Percentiles rank a stretch among this genome's conserved stretches.
Evolutionary conservation across 2,113 vertebrate species (phyloP).

Genomic region (Sprattus sprattus): DNA sequence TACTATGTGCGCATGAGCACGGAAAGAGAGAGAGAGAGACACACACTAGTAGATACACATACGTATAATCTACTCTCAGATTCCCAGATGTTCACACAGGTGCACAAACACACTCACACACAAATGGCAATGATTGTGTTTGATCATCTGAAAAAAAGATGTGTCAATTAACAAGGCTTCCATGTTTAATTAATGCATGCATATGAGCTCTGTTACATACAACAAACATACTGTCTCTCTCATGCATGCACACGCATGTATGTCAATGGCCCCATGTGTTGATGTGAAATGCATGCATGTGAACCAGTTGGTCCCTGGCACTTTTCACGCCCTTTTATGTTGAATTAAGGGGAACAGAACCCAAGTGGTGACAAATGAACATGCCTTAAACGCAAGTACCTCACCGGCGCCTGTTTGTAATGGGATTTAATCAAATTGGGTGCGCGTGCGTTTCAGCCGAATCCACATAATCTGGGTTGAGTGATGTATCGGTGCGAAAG

Average conservation of each 20-base stretch:
- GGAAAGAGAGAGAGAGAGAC: not conserved
- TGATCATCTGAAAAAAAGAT: not conserved
- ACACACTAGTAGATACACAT: not conserved
- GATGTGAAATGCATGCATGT: not conserved
- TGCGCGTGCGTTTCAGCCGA: not conserved
- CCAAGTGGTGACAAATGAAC: conserved; percentile 10
- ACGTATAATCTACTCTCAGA: not conserved
- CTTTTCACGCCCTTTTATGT: not conserved
- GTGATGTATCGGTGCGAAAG: not conserved
- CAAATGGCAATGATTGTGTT: not conserved
- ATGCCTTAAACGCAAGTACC: not conserved
- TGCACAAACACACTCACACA: not conserved
- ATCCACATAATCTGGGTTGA: not conserved
- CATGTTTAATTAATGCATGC: not conserved
- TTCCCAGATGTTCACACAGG: not conserved
- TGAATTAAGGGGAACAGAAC: not conserved
- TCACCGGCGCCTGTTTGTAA: not conserved
- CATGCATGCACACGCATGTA: not conserved
- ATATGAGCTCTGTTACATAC: not conserved
- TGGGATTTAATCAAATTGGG: conserved; percentile 18
- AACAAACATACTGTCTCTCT: not conserved
- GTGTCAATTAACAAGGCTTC: not conserved
- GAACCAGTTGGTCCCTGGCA: not conserved
- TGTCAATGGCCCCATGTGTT: not conserved
- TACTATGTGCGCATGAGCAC: not conserved